phyloP scores from a whole-genome alignment of 2,888 invertebrate species.

The Brachyopa scutellaris region DNA sequence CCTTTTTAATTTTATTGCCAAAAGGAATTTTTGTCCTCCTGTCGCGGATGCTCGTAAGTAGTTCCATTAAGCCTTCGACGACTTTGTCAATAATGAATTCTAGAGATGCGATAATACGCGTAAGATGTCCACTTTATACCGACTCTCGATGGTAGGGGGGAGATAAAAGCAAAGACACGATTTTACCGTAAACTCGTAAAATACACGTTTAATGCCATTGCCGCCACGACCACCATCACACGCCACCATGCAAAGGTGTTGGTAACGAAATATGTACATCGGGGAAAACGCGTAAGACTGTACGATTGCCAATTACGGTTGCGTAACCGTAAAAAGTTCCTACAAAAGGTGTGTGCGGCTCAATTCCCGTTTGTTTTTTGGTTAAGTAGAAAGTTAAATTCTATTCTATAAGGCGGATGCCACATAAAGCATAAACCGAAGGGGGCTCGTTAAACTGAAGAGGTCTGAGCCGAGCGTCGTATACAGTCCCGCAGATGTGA shows the following conservation, averaged over 20 bases:
- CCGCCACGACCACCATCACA: neutral
- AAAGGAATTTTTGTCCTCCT: too few species aligned
- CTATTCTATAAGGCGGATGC: conserved; percentile 64
- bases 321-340: conserved; percentile 58
- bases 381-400: conserved; percentile 69
- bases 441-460: conserved; percentile 63
- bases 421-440: conserved; percentile 70
- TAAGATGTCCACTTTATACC: conserved; percentile 45
- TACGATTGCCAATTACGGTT: conserved; percentile 59
- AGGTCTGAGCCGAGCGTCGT: conserved; percentile 1
- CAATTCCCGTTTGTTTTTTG: conserved; percentile 55
- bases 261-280: conserved; percentile 37
- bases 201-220: conserved; percentile 38
- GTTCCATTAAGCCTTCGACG: conserved; percentile 19
- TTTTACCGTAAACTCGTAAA: conserved; percentile 52
- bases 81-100: conserved; percentile 44
- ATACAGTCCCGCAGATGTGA: conserved; percentile 46
- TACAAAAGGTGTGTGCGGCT: conserved; percentile 50
- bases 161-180: conserved; percentile 32
- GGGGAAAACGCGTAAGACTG: conserved; percentile 40
- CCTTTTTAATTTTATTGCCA: neutral
- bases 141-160: neutral
- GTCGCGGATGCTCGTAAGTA: neutral
- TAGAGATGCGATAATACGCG: conserved; percentile 25
- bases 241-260: conserved; percentile 36